phyloP scores from a whole-genome alignment of 2,797 vertebrate genomes.

The Rousettus madagascariensis region DNA sequence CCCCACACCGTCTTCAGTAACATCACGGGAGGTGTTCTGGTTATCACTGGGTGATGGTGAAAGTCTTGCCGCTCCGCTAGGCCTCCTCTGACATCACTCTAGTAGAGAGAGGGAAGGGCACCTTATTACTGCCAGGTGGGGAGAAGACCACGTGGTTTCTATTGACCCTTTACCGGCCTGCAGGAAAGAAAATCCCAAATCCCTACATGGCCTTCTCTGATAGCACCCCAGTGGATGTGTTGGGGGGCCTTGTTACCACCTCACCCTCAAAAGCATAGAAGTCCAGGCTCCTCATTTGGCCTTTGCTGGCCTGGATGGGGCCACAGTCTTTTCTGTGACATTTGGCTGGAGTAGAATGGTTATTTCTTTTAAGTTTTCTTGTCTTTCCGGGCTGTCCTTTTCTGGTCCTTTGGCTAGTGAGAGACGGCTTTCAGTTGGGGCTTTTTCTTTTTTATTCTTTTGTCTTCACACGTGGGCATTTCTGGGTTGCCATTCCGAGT shows the following conservation, averaged over 20 bases:
- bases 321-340: neutral
- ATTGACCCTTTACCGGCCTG: neutral
- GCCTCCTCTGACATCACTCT: neutral
- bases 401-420: neutral
- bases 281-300: neutral
- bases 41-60: neutral
- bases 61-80: neutral
- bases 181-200: neutral
- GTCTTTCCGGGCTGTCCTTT: neutral
- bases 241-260: neutral
- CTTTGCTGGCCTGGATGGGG: neutral
- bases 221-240: neutral
- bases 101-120: neutral
- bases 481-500: neutral
- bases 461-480: neutral
- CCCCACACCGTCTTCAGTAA: neutral
- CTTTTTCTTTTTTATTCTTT: neutral
- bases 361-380: neutral
- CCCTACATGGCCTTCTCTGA: neutral
- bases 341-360: neutral
- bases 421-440: neutral
- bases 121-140: neutral
- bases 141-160: neutral
- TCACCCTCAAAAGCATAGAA: neutral
- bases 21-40: neutral